These are phyloP conservation scores for Scelioninae gen. 1 DNA, from an alignment of 2,888 invertebrate genomes.

Conservation along the genomic window DNA sequence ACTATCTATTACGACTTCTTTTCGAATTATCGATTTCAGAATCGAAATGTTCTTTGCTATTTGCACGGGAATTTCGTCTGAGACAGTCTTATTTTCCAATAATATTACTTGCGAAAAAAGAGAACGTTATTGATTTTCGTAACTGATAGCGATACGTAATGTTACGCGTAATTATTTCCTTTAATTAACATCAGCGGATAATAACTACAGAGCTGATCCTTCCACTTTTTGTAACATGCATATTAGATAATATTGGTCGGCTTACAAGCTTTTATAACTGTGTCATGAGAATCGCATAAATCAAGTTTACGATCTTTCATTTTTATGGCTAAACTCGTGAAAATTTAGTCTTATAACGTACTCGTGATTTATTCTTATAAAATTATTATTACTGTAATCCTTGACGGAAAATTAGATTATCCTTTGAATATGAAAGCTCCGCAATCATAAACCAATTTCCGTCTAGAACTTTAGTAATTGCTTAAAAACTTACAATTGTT, in stretches of 20 bases:
- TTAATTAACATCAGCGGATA: neutral
- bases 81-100: neutral
- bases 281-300: constrained; percentile 34
- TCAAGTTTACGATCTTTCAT: constrained; percentile 35
- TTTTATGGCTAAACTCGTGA: constrained; percentile 26
- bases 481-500: too few species aligned
- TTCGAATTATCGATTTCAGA: constrained; percentile 5
- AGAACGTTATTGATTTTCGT: neutral
- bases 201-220: neutral
- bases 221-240: neutral
- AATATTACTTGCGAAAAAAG: neutral
- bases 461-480: too few species aligned
- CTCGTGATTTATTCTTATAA: constrained; percentile 35
- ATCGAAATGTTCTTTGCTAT: constrained; percentile 2
- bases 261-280: constrained; percentile 12
- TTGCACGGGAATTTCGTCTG: neutral
- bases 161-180: neutral
- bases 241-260: constrained; percentile 11
- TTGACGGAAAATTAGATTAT: neutral
- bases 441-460: too few species aligned
- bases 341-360: constrained; percentile 31
- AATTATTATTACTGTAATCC: neutral
- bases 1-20: neutral
- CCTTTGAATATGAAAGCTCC: neutral
- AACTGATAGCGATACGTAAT: constrained; percentile 3